Evolutionary conservation across 2,888 invertebrate species (phyloP), one percentile per base, ranked within the genome.

Genomic region (Oscheius sp.): DNA sequence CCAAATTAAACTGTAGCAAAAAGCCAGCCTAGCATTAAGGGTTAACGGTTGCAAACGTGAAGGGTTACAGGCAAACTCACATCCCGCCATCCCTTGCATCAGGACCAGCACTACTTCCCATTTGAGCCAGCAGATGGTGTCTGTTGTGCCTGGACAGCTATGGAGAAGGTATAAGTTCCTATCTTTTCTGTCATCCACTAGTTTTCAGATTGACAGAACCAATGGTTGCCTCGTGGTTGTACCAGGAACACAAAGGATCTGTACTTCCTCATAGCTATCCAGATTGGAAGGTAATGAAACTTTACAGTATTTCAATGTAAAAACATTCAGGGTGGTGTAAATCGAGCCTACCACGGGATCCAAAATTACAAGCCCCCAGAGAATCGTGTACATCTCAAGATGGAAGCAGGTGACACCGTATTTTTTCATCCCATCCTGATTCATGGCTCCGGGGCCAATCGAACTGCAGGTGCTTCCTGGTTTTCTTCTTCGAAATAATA

Each of bases 21-120:
- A 21, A 21, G 21, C 21, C 21, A 21, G 21, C 21, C 21, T 21
- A 21, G 21, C 21, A 0, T 21, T 21, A 21, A 21, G 21, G 0
- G 21, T 21, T 21, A 21, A 21, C 21, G 21, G 21, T 21, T 21
- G 21, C 21, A 21, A 21, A 21, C 21, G 21, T 21, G 21, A 21
- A 21, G 21, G 21, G 21, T 21, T 21, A 21, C n/a, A 62, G 62
- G 65, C 55, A 71, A 75, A 33, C 87, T 89, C 76, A 89, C 90
- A 7, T 90, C 90, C 2, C 87, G 91, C n/a, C 91, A 91, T 75
- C 91, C 91, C 3, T 87, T 90, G 88, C 91, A 91, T 81, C 92
- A 95, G 93, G 95, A 95, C 89, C 90, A 95, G 47, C 93, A 94
- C 89, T 95, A 95, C 90, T 95, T 95, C 89, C 95, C 95, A 5